Base-by-base conservation (phyloP, 2,888 invertebrate species). In the Ypsolopha scabrella region DNA sequence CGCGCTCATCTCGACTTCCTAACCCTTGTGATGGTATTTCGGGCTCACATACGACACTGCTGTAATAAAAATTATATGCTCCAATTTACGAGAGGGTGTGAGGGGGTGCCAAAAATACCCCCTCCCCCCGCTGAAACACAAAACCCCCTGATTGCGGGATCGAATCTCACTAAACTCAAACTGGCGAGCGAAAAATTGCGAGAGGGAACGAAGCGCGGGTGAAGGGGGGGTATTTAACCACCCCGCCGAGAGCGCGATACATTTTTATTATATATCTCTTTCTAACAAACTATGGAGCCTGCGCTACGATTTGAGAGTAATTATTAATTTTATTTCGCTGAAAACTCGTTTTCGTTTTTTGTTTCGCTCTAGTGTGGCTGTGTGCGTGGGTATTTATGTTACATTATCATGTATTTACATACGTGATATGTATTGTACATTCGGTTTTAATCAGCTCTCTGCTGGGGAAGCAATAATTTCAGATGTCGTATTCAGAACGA, bases 1-100 rank as follows among this genome's bases (percentile, higher is more conserved):
- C 41, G 33, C 41, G 37, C 36, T 52, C 52, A 54, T 53, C 49
- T 50, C 41, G 11, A 41, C 50, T 43, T 14, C 35, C 6, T n/a
- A 34, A 44, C 45, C 24, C 41, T 24, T 24, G 48, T 48, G 50
- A 53, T 57, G 55, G 50, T 62, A 57, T 62, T 66, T 65, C 64
- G 65, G 64, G 69, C 66, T 70, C 78, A 74, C 71, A 78, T 70
- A 80, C 80, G 80, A 79, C 81, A 79, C 74, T 71, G 67, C 67
- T 70, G 85, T 83, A 86, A 86, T 86, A 86, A 86, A 86, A 86
- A 86, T 86, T 86, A 86, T 86, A 86, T 85, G 85, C 85, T 82
- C 82, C 86, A 85, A 86, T 86, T 86, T 86, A 85, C 83, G 83
- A 47, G 54, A 52, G 48, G 52, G 49, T 24, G 24, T 24, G 47